These are phyloP conservation scores for Dryobota labecula DNA, from an alignment of 2,888 invertebrate genomes.

Conservation along the genomic window DNA sequence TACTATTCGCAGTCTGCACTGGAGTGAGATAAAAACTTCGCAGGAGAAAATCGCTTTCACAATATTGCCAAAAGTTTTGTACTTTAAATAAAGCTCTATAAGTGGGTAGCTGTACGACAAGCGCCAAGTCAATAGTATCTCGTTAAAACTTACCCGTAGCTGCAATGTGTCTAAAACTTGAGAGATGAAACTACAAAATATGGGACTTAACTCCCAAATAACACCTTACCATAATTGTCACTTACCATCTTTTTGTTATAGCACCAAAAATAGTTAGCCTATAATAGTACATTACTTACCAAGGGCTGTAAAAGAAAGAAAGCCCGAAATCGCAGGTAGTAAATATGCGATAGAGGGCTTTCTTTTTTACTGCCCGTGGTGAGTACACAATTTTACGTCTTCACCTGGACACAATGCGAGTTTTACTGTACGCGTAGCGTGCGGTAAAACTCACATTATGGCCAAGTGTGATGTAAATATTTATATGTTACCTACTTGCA, in stretches of 20 bases:
- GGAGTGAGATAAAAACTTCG: constrained; percentile 66
- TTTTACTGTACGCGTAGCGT: too few species aligned
- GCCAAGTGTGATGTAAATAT: too few species aligned
- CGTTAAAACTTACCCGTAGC: constrained; percentile 79
- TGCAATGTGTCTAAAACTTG: constrained; percentile 73
- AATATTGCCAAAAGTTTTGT: constrained; percentile 75
- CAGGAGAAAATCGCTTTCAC: constrained; percentile 67
- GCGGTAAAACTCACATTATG: too few species aligned
- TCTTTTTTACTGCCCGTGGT: too few species aligned
- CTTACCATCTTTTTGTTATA: background rate
- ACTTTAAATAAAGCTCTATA: constrained; percentile 81
- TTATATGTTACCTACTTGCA: background rate
- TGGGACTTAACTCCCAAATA: constrained; percentile 28
- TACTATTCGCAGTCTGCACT: constrained; percentile 56
- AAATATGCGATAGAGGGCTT: too few species aligned
- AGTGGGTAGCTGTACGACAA: constrained; percentile 76
- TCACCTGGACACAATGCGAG: too few species aligned
- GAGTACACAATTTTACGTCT: too few species aligned
- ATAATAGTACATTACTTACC: too few species aligned
- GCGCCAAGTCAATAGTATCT: constrained; percentile 82
- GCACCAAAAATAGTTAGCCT: background rate
- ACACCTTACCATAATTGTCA: constrained; percentile 20
- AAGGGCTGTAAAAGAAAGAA: too few species aligned
- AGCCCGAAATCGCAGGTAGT: too few species aligned
- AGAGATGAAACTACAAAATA: constrained; percentile 53